phyloP scores from a whole-genome alignment of 1,140 invertebrate genomes.

The Neuroterus valhalla region DNA sequence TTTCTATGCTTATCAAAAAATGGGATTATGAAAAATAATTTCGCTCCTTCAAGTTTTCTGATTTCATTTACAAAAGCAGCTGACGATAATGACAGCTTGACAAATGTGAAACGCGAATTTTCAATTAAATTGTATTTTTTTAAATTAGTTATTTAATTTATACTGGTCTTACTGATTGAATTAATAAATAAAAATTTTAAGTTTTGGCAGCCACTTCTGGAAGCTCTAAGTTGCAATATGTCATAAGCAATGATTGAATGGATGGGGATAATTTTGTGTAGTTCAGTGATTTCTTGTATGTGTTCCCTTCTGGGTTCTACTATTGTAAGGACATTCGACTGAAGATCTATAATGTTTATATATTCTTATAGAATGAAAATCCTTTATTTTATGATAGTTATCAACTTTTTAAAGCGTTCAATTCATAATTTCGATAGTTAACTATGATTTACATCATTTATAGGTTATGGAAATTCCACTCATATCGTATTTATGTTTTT shows the following conservation, averaged over 20 bases:
- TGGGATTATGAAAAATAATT: too few species aligned
- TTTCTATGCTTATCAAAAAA: too few species aligned
- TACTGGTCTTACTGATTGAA: background rate
- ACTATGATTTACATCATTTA: too few species aligned
- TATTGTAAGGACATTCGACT: background rate
- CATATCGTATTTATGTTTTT: too few species aligned
- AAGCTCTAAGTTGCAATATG: background rate
- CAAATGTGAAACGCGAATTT: background rate
- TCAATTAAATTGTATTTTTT: background rate
- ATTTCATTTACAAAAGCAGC: background rate
- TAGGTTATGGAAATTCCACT: too few species aligned
- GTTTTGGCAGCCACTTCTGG: background rate
- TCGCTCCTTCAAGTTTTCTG: too few species aligned
- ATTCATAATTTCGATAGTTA: too few species aligned
- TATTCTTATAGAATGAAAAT: too few species aligned
- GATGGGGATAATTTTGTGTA: constrained; percentile 23
- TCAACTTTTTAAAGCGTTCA: too few species aligned
- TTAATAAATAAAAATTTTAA: background rate
- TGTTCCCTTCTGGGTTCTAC: background rate
- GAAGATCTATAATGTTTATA: background rate
- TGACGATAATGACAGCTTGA: background rate
- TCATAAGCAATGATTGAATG: constrained; percentile 5
- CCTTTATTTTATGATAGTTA: too few species aligned
- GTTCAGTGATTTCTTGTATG: constrained; percentile 15
- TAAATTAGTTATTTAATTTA: background rate